Percentiles rank a stretch among this genome's conserved stretches.
These are phyloP conservation scores for Indicator maculatus DNA, from an alignment of 2,113 vertebrate species.

Conservation along the genomic window DNA sequence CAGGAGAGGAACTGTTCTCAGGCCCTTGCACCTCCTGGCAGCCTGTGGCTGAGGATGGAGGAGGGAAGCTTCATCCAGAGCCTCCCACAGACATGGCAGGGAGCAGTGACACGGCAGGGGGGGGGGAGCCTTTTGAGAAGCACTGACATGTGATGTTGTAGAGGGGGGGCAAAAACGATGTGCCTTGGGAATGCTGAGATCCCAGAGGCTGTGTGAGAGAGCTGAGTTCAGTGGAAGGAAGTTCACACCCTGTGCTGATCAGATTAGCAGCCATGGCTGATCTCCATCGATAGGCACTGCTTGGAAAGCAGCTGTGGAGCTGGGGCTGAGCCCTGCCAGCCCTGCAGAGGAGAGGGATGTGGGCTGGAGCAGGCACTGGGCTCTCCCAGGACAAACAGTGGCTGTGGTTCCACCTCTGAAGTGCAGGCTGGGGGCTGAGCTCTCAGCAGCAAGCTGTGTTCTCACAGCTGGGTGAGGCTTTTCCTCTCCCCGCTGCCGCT, in stretches of 20 bases:
- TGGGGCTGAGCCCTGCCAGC: neutral
- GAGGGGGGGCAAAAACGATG: neutral
- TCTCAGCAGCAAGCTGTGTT: neutral
- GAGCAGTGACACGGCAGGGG: neutral
- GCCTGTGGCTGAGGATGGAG: neutral
- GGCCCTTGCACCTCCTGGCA: slow-evolving; percentile 60
- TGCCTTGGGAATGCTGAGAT: neutral
- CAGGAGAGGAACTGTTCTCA: slow-evolving; percentile 53
- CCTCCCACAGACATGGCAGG: slow-evolving; percentile 29
- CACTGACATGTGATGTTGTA: neutral
- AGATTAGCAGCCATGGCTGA: neutral
- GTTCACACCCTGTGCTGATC: neutral
- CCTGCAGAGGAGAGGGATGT: neutral
- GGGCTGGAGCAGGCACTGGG: neutral
- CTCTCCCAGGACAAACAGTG: neutral
- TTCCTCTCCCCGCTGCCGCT: neutral
- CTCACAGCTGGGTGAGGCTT: neutral
- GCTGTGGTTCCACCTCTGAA: neutral
- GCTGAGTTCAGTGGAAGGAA: neutral
- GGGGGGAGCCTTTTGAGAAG: neutral
- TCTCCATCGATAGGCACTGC: neutral
- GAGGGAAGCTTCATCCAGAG: neutral
- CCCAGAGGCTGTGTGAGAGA: neutral
- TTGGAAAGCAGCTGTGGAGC: neutral
- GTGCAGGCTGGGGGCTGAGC: neutral